Percentiles rank a stretch among this genome's conserved stretches.
Evolutionary conservation across 2,113 vertebrate species (phyloP).

Genomic region (Pseudopipra pipra): DNA sequence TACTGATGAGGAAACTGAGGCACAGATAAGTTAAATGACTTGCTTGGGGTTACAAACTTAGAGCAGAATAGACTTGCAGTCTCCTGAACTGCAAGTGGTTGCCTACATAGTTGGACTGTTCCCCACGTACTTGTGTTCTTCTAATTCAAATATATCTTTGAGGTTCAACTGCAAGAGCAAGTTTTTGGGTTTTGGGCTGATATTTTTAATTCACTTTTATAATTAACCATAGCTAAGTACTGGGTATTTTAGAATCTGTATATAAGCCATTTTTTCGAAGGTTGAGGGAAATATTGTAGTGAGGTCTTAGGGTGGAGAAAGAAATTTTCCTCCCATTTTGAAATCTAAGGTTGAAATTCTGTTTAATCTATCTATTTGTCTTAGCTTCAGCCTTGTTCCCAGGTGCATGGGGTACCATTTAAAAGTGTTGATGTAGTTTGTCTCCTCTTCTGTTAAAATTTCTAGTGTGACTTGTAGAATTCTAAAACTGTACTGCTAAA

Average conservation of each 20-base stretch:
- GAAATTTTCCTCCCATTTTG: background rate
- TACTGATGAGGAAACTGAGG: background rate
- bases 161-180: background rate
- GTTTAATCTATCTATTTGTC: background rate
- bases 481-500: background rate
- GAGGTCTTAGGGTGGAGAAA: background rate
- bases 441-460: background rate
- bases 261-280: background rate
- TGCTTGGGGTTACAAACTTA: background rate
- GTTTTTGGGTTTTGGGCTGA: background rate
- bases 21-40: background rate
- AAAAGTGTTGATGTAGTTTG: background rate
- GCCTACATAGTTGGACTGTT: rapidly evolving
- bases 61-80: background rate
- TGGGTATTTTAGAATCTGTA: background rate
- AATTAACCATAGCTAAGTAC: background rate
- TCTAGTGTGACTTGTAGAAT: background rate
- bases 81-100: background rate
- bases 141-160: background rate
- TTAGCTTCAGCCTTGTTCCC: background rate
- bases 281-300: background rate
- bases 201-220: background rate
- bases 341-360: background rate
- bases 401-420: background rate
- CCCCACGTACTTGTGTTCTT: background rate